A percentile compares a stretch with the other conserved stretches of the same genome.
phyloP scores from a whole-genome alignment of 2,113 vertebrate genomes.

The Balaenoptera acutorostrata region DNA sequence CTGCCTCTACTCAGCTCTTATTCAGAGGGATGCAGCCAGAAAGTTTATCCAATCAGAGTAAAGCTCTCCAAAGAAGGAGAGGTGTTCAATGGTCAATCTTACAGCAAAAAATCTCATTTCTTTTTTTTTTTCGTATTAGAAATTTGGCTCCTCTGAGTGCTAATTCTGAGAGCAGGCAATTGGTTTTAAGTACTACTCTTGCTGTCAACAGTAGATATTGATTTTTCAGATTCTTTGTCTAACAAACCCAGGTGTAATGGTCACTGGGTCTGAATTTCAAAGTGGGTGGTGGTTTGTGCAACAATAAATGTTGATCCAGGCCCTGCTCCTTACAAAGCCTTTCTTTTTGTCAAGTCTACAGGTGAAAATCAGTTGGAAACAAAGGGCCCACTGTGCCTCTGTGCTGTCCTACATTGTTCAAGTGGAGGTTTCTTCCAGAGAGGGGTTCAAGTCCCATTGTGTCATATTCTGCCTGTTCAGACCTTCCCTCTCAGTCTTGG shows the following conservation, averaged over 20 bases:
- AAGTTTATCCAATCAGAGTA: not conserved
- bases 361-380: not conserved
- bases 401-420: fast-evolving
- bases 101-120: not conserved
- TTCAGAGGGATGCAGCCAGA: not conserved
- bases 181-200: not conserved
- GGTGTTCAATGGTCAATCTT: not conserved
- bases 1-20: not conserved
- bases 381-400: fast-evolving
- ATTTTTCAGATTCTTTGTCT: slow-evolving; percentile 3
- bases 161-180: not conserved
- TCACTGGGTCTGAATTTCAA: not conserved
- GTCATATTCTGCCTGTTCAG: not conserved
- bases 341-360: not conserved
- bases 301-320: not conserved
- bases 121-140: not conserved
- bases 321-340: fast-evolving
- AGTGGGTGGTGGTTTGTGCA: not conserved
- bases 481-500: too few species aligned
- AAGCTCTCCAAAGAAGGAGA: not conserved
- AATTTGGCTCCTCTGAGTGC: not conserved
- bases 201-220: not conserved
- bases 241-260: not conserved
- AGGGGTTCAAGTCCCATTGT: too few species aligned
- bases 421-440: fast-evolving